These are phyloP conservation scores for Digitonthophagus gazella DNA, from an alignment of 2,888 invertebrate species.

Conservation along the genomic window DNA sequence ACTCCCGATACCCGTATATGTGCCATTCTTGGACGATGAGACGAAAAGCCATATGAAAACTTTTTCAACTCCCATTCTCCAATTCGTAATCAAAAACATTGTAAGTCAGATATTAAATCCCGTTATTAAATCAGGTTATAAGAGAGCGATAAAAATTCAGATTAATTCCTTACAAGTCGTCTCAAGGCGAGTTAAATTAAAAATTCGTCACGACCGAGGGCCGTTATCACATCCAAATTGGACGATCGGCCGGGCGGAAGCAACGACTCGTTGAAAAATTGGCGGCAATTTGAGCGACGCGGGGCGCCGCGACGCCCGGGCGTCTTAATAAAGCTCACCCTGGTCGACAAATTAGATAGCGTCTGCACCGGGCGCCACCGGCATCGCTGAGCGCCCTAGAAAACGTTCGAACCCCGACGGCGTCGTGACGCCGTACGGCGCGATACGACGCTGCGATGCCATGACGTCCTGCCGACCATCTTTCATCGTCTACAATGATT, in stretches of 20 bases:
- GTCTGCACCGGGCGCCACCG: not conserved
- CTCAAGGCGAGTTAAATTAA: no score
- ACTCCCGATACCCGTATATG: not conserved
- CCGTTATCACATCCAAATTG: conserved; percentile 11
- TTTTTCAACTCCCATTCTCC: no score
- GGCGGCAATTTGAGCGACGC: conserved; percentile 4
- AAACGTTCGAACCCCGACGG: conserved; percentile 1
- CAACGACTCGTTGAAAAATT: conserved; percentile 7
- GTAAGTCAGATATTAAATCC: no score
- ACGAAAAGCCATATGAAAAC: no score
- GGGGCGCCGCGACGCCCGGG: not conserved
- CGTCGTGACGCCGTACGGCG: not conserved
- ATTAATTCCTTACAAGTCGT: no score
- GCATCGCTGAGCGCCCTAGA: not conserved
- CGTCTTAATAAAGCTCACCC: conserved; percentile 12
- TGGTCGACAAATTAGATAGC: conserved; percentile 9
- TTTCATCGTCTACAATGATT: not conserved
- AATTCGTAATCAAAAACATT: no score
- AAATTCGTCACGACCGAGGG: not conserved
- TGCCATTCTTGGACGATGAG: not conserved
- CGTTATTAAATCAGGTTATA: no score
- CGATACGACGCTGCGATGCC: not conserved
- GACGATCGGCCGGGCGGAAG: not conserved
- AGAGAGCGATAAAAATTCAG: no score
- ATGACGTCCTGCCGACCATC: not conserved